phyloP scores from a whole-genome alignment of 23 tunicate genomes.

The Pegea sp. region DNA sequence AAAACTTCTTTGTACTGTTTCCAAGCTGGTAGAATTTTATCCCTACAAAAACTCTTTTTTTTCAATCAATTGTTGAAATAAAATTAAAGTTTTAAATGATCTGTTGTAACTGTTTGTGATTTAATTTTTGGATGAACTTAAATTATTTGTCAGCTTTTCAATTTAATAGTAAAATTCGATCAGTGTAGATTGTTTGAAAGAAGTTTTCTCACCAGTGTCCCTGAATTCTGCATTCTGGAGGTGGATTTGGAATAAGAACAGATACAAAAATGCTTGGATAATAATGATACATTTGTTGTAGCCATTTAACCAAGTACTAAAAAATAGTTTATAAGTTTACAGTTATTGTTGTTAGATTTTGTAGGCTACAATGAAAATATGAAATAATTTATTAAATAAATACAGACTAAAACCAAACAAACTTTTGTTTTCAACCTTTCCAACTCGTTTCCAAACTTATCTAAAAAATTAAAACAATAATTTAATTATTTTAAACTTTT shows the following conservation, averaged over 20 bases:
- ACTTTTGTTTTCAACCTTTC: constrained; percentile 47
- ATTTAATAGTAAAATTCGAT: not conserved
- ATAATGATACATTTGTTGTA: constrained; percentile 9
- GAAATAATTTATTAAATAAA: too few species aligned
- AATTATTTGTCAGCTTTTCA: not conserved
- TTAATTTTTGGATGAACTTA: not conserved
- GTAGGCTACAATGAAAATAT: too few species aligned
- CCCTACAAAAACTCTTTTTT: constrained; percentile 24
- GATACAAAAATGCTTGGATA: constrained; percentile 9
- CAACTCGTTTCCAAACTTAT: constrained; percentile 41
- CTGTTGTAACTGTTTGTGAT: not conserved
- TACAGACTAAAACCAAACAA: too few species aligned
- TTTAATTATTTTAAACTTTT: too few species aligned
- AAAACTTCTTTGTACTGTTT: constrained; percentile 29
- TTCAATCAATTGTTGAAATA: not conserved
- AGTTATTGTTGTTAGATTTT: not conserved
- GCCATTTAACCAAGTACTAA: constrained; percentile 18
- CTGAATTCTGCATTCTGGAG: not conserved
- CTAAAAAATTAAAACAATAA: too few species aligned
- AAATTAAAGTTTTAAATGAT: not conserved
- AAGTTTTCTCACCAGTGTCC: constrained; percentile 1
- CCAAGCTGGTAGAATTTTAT: constrained; percentile 40
- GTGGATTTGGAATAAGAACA: not conserved
- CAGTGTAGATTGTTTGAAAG: not conserved
- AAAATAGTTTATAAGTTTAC: not conserved